These are phyloP conservation scores for Mormyrops boulengeri DNA, from an alignment of 2,797 vertebrate species.

Conservation along the genomic window DNA sequence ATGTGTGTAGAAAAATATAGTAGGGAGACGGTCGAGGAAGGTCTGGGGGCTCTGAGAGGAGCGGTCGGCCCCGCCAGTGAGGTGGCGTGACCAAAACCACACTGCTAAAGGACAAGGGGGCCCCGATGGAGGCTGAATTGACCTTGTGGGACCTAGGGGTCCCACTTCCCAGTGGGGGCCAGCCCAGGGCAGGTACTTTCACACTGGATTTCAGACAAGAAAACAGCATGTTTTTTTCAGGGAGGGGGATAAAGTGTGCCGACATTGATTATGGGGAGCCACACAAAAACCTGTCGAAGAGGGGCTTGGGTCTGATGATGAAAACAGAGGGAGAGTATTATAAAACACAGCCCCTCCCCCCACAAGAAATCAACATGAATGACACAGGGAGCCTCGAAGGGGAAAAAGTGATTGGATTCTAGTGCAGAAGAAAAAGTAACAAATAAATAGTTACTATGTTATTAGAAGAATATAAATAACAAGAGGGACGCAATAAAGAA, in stretches of 20 bases:
- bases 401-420: neutral
- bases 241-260: neutral
- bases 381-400: neutral
- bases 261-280: neutral
- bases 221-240: neutral
- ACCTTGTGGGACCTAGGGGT: neutral
- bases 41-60: neutral
- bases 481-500: neutral
- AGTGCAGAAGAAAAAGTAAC: neutral
- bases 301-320: neutral
- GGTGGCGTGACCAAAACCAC: neutral
- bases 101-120: neutral
- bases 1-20: neutral
- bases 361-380: neutral
- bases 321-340: neutral
- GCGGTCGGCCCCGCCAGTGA: neutral
- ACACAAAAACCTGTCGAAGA: neutral
- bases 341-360: neutral
- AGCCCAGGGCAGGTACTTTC: neutral
- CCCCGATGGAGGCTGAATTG: neutral
- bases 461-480: constrained; percentile 6
- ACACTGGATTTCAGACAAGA: neutral
- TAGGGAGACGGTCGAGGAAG: neutral
- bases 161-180: neutral
- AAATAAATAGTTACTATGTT: constrained; percentile 13